Percentiles rank a stretch among this genome's conserved stretches.
Evolutionary conservation across 2,113 vertebrate genomes (phyloP).

Genomic region (Aldabrachelys gigantea): DNA sequence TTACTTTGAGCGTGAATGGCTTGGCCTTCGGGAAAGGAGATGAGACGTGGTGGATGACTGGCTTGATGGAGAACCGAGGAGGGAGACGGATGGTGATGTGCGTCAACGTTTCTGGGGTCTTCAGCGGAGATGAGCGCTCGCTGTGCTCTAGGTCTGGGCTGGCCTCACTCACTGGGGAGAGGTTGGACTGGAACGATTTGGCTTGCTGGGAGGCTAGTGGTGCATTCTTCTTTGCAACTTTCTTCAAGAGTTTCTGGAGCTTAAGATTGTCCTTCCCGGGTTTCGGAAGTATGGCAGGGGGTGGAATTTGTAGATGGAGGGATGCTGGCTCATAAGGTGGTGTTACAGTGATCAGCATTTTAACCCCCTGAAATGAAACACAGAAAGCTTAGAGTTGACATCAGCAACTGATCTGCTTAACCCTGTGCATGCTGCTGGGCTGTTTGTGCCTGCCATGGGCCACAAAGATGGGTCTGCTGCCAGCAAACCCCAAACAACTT

Average conservation of each 20-base stretch:
- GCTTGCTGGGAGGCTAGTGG: slow-evolving; percentile 69
- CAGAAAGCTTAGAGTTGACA: neutral
- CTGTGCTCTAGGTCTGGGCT: slow-evolving; percentile 85
- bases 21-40: slow-evolving; percentile 76
- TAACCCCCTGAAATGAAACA: slow-evolving; percentile 73
- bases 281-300: slow-evolving; percentile 90
- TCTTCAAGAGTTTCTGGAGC: slow-evolving; percentile 90
- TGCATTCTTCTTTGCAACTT: slow-evolving; percentile 83
- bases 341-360: slow-evolving; percentile 85
- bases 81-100: neutral
- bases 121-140: slow-evolving; percentile 68
- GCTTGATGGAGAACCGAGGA: slow-evolving; percentile 53
- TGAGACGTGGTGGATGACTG: slow-evolving; percentile 57
- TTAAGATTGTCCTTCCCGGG: slow-evolving; percentile 88
- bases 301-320: slow-evolving; percentile 76
- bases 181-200: slow-evolving; percentile 82
- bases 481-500: neutral
- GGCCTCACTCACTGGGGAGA: slow-evolving; percentile 93
- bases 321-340: slow-evolving; percentile 54
- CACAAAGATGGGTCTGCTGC: neutral
- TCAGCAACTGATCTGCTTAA: neutral
- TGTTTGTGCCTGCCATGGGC: neutral
- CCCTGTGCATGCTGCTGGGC: neutral
- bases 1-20: slow-evolving; percentile 69
- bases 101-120: slow-evolving; percentile 41